Percentiles rank a stretch among this genome's conserved stretches.
These are phyloP conservation scores for Trichoplusia ni DNA, from an alignment of 1,140 invertebrate genomes.

Conservation along the genomic window DNA sequence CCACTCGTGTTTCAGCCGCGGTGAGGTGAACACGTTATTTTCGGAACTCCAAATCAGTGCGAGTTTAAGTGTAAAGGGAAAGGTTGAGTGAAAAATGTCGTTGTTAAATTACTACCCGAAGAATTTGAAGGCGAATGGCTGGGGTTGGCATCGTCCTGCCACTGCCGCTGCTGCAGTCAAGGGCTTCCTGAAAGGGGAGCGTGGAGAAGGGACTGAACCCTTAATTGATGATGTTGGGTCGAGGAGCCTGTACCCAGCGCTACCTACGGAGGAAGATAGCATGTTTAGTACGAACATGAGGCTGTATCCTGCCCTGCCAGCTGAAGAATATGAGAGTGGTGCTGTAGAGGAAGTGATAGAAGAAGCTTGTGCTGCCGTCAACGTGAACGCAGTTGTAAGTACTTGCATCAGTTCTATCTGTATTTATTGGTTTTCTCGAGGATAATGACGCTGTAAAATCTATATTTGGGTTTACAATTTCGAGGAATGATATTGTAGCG, in stretches of 20 bases:
- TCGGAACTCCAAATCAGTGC: neutral
- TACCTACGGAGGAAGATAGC: conserved; percentile 66
- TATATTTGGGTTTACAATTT: conserved; percentile 3
- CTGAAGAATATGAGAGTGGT: conserved; percentile 73
- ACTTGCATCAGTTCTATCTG: conserved; percentile 35
- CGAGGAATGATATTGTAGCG: too few relatives aligned
- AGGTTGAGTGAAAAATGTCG: neutral
- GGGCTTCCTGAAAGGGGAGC: conserved; percentile 63
- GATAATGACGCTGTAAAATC: conserved; percentile 18
- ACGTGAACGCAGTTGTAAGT: conserved; percentile 73
- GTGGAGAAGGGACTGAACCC: conserved; percentile 48
- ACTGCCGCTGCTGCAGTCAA: conserved; percentile 57
- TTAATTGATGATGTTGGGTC: conserved; percentile 55
- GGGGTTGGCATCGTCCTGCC: conserved; percentile 67
- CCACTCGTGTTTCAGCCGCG: neutral
- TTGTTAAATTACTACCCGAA: conserved; percentile 59
- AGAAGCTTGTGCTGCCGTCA: conserved; percentile 71
- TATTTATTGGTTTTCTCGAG: conserved; percentile 22
- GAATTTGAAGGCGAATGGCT: conserved; percentile 72
- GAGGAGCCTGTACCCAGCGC: conserved; percentile 67
- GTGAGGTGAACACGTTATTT: conserved; percentile 8
- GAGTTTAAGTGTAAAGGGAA: neutral
- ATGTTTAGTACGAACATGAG: conserved; percentile 51
- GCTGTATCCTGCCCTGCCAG: conserved; percentile 72
- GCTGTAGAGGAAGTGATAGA: conserved; percentile 73